Evolutionary conservation across 1,140 invertebrate species (phyloP).

Genomic region (Anastrepha obliqua): DNA sequence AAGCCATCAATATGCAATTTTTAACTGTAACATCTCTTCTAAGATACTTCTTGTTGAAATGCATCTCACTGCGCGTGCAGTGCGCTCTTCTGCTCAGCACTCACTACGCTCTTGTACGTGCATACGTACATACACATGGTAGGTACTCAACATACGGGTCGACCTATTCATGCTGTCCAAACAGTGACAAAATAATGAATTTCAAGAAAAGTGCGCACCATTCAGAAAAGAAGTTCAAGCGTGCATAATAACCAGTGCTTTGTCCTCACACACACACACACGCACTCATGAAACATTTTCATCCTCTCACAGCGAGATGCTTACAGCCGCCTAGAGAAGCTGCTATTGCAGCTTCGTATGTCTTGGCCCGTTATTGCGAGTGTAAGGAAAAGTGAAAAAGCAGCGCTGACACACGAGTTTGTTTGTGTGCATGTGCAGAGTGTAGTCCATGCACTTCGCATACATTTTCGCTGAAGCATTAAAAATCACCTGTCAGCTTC

Average conservation of each 20-base stretch:
- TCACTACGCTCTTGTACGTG: no score
- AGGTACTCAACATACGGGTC: not conserved
- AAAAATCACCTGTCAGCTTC: not conserved
- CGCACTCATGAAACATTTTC: not conserved
- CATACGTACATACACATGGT: no score
- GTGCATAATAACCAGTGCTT: conserved; percentile 26
- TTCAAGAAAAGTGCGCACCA: conserved; percentile 17
- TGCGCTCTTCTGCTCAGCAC: not conserved
- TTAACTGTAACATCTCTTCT: conserved; percentile 38
- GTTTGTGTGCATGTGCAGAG: not conserved
- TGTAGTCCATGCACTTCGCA: not conserved
- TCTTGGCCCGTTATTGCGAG: not conserved
- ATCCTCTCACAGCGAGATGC: not conserved
- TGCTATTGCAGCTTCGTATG: not conserved
- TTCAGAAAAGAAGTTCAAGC: conserved; percentile 34
- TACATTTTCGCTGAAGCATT: not conserved
- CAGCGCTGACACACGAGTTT: no score
- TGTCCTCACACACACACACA: not conserved
- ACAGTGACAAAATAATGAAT: conserved; percentile 40
- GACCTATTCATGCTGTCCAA: conserved; percentile 27
- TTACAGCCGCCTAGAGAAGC: not conserved
- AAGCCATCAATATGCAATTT: conserved; percentile 38
- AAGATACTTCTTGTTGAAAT: not conserved
- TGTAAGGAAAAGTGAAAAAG: not conserved
- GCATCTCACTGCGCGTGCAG: not conserved